Percentiles rank a stretch among this genome's conserved stretches.
Evolutionary conservation across 2,113 vertebrate genomes (phyloP).

Genomic region (Tapirus terrestris): DNA sequence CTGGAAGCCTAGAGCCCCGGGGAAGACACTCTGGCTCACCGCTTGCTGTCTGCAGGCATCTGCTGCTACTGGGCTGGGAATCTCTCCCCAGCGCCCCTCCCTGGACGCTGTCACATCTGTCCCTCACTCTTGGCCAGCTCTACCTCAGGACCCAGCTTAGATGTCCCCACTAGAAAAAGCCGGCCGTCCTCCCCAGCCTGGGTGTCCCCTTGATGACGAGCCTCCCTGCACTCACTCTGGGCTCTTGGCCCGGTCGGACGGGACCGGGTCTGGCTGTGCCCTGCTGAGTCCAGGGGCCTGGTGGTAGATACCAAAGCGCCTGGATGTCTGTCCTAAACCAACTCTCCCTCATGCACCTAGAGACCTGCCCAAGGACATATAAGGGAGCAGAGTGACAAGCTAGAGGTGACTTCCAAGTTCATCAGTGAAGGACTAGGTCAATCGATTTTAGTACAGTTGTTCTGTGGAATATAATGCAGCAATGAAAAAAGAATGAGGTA

Average conservation of each 20-base stretch:
- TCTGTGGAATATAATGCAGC: background rate
- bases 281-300: no score
- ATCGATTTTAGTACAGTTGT: accelerated
- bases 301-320: no score
- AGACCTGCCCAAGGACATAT: background rate
- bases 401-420: background rate
- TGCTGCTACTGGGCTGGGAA: background rate
- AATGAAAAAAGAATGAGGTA: background rate
- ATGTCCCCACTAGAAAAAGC: background rate
- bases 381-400: background rate
- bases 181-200: no score
- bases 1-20: no score
- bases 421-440: background rate
- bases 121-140: background rate
- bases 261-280: background rate
- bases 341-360: accelerated
- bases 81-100: background rate
- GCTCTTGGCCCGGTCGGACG: background rate
- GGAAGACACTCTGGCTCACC: accelerated
- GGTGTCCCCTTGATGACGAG: accelerated
- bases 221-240: background rate
- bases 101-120: no score
- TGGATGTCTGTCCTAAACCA: background rate
- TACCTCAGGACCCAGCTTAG: background rate
- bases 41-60: background rate